A percentile compares a stretch with the other conserved stretches of the same genome.
Evolutionary conservation across 2,888 invertebrate species (phyloP).

Genomic region (Amblyteles armatorius): DNA sequence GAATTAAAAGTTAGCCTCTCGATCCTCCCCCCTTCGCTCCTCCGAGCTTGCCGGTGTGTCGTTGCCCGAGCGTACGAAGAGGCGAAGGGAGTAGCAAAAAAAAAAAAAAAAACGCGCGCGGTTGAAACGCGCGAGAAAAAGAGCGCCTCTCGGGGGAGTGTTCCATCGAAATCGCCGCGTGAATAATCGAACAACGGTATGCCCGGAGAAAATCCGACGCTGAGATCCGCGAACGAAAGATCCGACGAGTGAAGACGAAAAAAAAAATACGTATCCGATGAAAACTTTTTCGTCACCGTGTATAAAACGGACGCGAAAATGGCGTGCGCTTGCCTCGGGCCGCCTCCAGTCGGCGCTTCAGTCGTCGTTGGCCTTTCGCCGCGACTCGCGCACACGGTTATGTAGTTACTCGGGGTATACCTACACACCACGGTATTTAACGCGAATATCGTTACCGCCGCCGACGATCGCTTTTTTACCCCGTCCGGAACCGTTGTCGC

Average conservation of each 20-base stretch:
- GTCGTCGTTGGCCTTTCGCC: slow-evolving; percentile 73
- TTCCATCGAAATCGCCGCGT: slow-evolving; percentile 61
- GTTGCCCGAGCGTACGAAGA: not conserved
- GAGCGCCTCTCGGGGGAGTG: slow-evolving; percentile 44
- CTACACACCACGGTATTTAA: slow-evolving; percentile 50
- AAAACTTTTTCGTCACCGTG: slow-evolving; percentile 24
- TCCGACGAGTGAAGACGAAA: not conserved
- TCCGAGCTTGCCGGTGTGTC: not conserved
- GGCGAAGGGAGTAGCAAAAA: not conserved
- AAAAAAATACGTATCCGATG: slow-evolving; percentile 13
- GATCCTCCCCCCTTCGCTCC: not conserved
- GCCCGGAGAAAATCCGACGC: not conserved
- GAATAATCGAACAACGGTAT: slow-evolving; percentile 62
- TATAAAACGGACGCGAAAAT: slow-evolving; percentile 40
- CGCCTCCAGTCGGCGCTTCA: slow-evolving; percentile 74
- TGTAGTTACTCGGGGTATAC: slow-evolving; percentile 37
- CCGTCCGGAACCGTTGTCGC: slow-evolving; percentile 69
- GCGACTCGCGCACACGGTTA: slow-evolving; percentile 66
- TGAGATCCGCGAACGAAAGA: slow-evolving; percentile 25
- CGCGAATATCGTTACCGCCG: slow-evolving; percentile 60
- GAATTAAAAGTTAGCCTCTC: slow-evolving; percentile 45
- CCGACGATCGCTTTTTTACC: slow-evolving; percentile 69
- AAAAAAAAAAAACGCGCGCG: slow-evolving; percentile 1
- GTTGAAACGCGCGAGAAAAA: slow-evolving; percentile 19
- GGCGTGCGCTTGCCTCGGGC: slow-evolving; percentile 43